phyloP scores from a whole-genome alignment of 2,797 vertebrate species.

The Allobates femoralis region DNA sequence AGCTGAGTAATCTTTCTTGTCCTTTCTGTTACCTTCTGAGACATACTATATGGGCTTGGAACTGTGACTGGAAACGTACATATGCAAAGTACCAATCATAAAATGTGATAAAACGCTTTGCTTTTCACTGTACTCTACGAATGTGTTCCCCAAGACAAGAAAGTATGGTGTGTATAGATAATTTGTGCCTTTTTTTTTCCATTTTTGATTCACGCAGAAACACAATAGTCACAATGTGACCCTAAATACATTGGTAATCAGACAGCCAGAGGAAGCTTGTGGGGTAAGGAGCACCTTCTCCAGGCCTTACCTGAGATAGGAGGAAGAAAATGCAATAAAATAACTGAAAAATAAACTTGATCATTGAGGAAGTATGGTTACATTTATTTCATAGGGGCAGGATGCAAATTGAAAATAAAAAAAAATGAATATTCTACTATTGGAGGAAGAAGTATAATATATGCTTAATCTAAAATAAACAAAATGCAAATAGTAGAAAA shows the following conservation, averaged over 20 bases:
- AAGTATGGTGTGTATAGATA: slow-evolving; percentile 76
- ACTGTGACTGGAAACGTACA: slow-evolving; percentile 72
- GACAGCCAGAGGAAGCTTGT: slow-evolving; percentile 6
- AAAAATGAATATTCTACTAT: neutral
- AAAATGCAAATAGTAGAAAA: neutral
- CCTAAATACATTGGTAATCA: neutral
- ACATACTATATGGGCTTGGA: slow-evolving; percentile 68
- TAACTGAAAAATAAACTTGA: neutral
- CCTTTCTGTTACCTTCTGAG: slow-evolving; percentile 68
- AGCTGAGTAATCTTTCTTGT: slow-evolving; percentile 66
- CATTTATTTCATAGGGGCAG: neutral
- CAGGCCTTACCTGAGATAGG: neutral
- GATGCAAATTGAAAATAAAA: no score
- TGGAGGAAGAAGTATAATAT: neutral
- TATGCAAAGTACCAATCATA: slow-evolving; percentile 77
- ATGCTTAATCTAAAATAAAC: neutral
- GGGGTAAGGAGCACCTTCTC: neutral
- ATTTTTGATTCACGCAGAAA: slow-evolving; percentile 68
- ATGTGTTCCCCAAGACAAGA: slow-evolving; percentile 71
- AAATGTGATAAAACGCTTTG: slow-evolving; percentile 50
- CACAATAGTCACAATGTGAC: neutral
- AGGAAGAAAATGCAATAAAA: slow-evolving; percentile 14
- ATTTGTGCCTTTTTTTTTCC: slow-evolving; percentile 81
- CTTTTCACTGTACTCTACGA: slow-evolving; percentile 70
- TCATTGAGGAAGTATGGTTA: neutral